Evolutionary conservation across 2,113 vertebrate genomes (phyloP).

Genomic region (Mormyrus lacerda): DNA sequence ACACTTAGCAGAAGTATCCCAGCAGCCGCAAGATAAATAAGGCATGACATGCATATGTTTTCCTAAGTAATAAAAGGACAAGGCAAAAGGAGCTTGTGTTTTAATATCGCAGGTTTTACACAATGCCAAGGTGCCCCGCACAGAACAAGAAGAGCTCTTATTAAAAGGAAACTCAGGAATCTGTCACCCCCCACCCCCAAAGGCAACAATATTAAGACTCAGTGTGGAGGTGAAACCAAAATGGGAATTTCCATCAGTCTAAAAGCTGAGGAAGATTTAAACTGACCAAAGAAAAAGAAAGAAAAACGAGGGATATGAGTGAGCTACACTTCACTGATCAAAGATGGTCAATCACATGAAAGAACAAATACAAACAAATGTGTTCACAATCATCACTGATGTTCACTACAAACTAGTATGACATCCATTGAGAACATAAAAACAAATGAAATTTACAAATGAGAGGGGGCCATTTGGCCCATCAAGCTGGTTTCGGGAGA

Average conservation of each 20-base stretch:
- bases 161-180: constrained; percentile 5
- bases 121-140: not conserved
- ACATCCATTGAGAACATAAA: not conserved
- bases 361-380: not conserved
- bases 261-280: not conserved
- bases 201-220: not conserved
- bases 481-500: too few relatives aligned
- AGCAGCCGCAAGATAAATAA: not conserved
- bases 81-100: not conserved
- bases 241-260: not conserved
- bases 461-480: too few relatives aligned
- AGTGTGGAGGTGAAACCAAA: not conserved
- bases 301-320: not conserved
- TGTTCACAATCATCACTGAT: not conserved
- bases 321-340: not conserved
- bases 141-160: not conserved
- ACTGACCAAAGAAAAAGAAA: not conserved
- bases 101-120: not conserved
- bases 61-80: not conserved
- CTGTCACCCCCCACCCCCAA: not conserved
- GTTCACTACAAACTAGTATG: not conserved
- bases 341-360: not conserved
- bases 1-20: not conserved
- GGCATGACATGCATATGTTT: not conserved
- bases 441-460: too few relatives aligned